Percentiles rank a stretch among this genome's conserved stretches.
These are phyloP conservation scores for Eleutherodactylus coqui DNA, from an alignment of 2,797 vertebrate species.

Conservation along the genomic window DNA sequence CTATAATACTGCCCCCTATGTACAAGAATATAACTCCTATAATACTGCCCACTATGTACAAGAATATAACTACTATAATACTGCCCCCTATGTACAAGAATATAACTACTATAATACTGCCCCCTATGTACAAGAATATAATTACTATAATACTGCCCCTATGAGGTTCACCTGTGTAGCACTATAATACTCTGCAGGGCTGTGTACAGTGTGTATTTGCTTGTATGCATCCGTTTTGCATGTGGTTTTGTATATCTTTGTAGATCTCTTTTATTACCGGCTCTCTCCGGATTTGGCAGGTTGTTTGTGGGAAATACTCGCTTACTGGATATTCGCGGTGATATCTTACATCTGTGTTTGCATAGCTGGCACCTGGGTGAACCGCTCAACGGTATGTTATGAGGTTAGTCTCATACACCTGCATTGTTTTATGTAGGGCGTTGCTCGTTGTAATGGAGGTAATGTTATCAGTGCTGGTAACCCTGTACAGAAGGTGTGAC, in stretches of 20 bases:
- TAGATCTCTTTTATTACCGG: too few species aligned
- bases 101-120: constrained; percentile 22
- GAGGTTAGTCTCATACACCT: too few species aligned
- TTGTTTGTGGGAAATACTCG: background rate
- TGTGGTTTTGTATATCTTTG: background rate
- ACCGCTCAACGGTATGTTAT: too few species aligned
- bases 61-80: constrained; percentile 21
- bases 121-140: background rate
- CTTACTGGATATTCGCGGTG: background rate
- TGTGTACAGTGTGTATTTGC: background rate
- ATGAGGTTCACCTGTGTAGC: too few species aligned
- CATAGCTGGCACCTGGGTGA: background rate
- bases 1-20: constrained; percentile 3
- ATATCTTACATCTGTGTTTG: background rate
- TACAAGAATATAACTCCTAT: constrained; percentile 1
- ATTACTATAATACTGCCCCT: background rate
- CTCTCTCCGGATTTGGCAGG: too few species aligned
- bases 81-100: constrained; percentile 5
- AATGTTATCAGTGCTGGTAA: background rate
- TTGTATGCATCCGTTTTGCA: background rate
- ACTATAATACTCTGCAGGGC: background rate
- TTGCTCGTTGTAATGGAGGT: background rate
- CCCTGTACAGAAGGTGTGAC: background rate
- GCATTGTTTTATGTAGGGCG: background rate
- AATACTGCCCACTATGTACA: constrained; percentile 1